A percentile compares a stretch with the other conserved stretches of the same genome.
These are phyloP conservation scores for Craterocephalus amniculus DNA, from an alignment of 2,797 vertebrate genomes.

Conservation along the genomic window DNA sequence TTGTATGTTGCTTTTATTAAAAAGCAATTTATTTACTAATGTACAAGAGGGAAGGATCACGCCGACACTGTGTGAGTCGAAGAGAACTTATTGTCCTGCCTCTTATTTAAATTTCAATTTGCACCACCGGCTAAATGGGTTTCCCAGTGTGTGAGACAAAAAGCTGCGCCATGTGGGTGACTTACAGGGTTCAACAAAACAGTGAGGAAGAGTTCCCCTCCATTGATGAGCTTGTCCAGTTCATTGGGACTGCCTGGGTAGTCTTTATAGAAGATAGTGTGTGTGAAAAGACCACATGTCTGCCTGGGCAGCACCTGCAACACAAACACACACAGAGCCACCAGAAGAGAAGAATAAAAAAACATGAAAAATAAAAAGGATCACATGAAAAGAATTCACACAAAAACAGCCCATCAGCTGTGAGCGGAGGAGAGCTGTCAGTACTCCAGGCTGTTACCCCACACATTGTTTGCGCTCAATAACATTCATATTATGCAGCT, in stretches of 20 bases:
- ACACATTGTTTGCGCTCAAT: conserved; percentile 76
- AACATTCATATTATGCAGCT: conserved; percentile 82
- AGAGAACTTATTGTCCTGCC: conserved; percentile 35
- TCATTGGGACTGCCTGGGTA: conserved; percentile 96
- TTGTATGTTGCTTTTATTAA: conserved; percentile 10
- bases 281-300: conserved; percentile 97
- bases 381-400: conserved; percentile 17
- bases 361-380: conserved; percentile 5
- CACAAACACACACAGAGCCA: conserved; percentile 38
- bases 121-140: conserved; percentile 35
- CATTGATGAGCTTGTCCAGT: conserved; percentile 97
- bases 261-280: conserved; percentile 98
- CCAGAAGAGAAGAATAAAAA: conserved; percentile 16
- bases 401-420: conserved; percentile 48
- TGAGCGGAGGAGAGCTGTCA: conserved; percentile 45
- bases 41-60: conserved; percentile 14
- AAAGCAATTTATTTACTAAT: conserved; percentile 20
- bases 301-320: conserved; percentile 93
- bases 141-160: conserved; percentile 40
- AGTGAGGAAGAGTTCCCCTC: conserved; percentile 97
- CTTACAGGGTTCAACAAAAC: conserved; percentile 97
- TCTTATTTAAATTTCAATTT: conserved; percentile 51
- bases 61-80: conserved; percentile 46
- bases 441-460: conserved; percentile 67
- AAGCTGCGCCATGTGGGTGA: conserved; percentile 49